phyloP scores from a whole-genome alignment of 2,888 invertebrate species.

The Orgyia antiqua region DNA sequence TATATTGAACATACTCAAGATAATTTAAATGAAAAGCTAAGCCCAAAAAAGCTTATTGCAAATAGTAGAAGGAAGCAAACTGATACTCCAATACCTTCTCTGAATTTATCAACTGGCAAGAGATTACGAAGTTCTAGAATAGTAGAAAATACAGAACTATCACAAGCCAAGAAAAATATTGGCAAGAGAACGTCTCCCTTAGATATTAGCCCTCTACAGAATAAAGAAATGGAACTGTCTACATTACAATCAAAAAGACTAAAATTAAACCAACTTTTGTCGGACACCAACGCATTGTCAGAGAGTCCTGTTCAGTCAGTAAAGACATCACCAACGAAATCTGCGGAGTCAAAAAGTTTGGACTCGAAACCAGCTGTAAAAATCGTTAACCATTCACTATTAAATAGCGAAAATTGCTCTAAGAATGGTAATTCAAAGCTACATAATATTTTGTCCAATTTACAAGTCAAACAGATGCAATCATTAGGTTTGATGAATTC shows the following conservation, averaged over 20 bases:
- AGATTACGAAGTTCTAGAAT: conserved; percentile 64
- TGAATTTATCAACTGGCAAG: conserved; percentile 53
- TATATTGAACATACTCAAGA: conserved; percentile 47
- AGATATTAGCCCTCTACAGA: conserved; percentile 43
- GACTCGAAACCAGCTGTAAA: conserved; percentile 47
- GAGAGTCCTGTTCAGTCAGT: conserved; percentile 49
- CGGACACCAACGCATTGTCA: conserved; percentile 53
- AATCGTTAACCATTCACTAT: conserved; percentile 48
- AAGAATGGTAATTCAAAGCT: conserved; percentile 75
- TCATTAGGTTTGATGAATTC: conserved; percentile 48
- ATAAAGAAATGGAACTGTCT: conserved; percentile 52
- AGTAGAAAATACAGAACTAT: conserved; percentile 54
- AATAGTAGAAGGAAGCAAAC: conserved; percentile 53
- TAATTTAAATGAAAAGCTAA: conserved; percentile 43
- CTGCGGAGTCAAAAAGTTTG: conserved; percentile 13
- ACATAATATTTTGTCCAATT: conserved; percentile 66
- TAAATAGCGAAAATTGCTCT: conserved; percentile 67
- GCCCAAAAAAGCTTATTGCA: conserved; percentile 41
- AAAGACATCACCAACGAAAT: conserved; percentile 43
- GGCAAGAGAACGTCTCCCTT: conserved; percentile 48
- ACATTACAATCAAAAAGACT: conserved; percentile 59
- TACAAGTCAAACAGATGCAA: conserved; percentile 65
- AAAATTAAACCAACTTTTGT: conserved; percentile 63
- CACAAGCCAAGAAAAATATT: conserved; percentile 38
- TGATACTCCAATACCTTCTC: conserved; percentile 27